Base-by-base conservation (phyloP, 2,797 vertebrate species). In the Chaenodraco wilsoni region DNA sequence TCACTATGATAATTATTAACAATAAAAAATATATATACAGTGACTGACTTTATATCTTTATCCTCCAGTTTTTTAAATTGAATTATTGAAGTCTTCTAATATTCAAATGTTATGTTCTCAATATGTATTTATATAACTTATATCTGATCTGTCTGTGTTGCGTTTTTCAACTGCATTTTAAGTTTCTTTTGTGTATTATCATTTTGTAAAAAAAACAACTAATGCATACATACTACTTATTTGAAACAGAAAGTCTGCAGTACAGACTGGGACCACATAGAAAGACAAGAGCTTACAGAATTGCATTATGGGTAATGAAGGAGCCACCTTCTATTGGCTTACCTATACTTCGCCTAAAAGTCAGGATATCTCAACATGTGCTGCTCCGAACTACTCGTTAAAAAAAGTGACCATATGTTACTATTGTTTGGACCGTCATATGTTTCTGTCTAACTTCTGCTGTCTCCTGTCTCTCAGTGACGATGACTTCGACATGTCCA, bases 401-500 rank as follows among this genome's bases (percentile, higher is more conserved):
- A 37, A 37, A 37, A 37, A 37, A 37, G 8, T 37, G 33, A 37
- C 31, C 0, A 4, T 21, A 1, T 4, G 0, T 50, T n/a, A 8
- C 16, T 63, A 6, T 69, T 9, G 13, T 16, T 31, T 31, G 0
- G 8, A 55, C 9, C 12, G 8, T 27, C 9, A 2, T 69, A 72
- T 69, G 46, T 51, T 23, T n/a, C 11, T 76, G 63, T 75, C 59
- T 86, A 64, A 69, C 63, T 17, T 5, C 40, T 59, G 44, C 21
- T 41, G 12, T 71, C 60, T 27, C 19, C 5, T 91, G 84, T 84
- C 65, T 89, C 90, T 71, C 89, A 99, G 98, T 72, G 98, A 99
- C 59, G 98, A 99, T 84, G 98, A 99, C 93, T 99, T 99, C 40
- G 98, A 99, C 88, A 96, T 99, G 96, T 99, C 98, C 89, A 96